Base-by-base conservation (phyloP, 2,113 vertebrate genomes). In the Coptodon bakossiorum region DNA sequence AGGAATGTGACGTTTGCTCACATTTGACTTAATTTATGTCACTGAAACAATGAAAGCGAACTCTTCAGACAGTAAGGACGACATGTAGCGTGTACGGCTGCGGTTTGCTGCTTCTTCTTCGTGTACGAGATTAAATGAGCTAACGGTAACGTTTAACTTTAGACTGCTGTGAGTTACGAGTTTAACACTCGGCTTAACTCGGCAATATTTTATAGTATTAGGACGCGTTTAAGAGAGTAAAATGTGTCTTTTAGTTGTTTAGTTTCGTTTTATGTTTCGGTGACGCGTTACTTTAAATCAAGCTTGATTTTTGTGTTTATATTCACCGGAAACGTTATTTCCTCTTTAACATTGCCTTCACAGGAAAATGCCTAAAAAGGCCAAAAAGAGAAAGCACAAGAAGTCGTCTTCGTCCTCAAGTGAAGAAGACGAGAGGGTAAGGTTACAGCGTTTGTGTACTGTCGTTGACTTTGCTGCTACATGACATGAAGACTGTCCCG, bases 321-420 rank as follows among this genome's bases (percentile, higher is more conserved):
- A 6, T 27, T 83, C 3, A 84, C 22, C 8, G 10, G 31, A 7
- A 6, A 24, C 16, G 1, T 19, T 82, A 27, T 63, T n/a, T 90
- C 10, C 1, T 54, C 31, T 82, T 85, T 19, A 16, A 63, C 71
- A 22, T 81, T 4, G 29, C 16, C 45, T 50, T 50, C 3, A 56
- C 2, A 71, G 85, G 9, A 90, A 86, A 91, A 97, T 97, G 97
- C 89, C 95, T 5, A 92, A 91, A 81, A 96, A 95, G 66, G 89
- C 92, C 6, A 95, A 91, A 53, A 95, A 90, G 52, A 96, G 88
- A 59, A 96, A 88, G 76, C 82, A 73, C 71, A 91, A 27, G 24
- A 93, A 56, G 38, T 85, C 38, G 1, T 90, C 92, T 38, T 93
- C 93, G 27, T 90, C 81, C 53, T 90, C 56, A 34, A 84, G 89